Percentiles rank a stretch among this genome's conserved stretches.
These are phyloP conservation scores for Arenicola marina DNA, from an alignment of 2,888 invertebrate genomes.

Conservation along the genomic window DNA sequence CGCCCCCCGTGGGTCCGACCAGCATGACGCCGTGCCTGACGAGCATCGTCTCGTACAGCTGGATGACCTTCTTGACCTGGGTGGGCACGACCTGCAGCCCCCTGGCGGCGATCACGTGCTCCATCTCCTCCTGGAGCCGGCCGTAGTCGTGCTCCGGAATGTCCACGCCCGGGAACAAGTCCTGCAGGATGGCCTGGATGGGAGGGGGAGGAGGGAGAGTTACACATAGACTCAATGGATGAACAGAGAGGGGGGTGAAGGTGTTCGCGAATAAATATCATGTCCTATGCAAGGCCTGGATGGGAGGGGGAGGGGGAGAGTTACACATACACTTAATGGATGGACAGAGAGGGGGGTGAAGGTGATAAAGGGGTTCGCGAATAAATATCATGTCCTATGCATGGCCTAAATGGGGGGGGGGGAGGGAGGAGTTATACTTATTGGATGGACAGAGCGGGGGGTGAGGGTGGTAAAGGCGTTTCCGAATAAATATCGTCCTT, in stretches of 20 bases:
- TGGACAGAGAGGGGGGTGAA: too few species aligned
- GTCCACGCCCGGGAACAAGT: slow-evolving; percentile 83
- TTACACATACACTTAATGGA: not conserved
- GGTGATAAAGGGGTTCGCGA: too few species aligned
- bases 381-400: too few species aligned
- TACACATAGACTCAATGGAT: not conserved
- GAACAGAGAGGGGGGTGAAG: too few species aligned
- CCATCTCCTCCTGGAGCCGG: slow-evolving; percentile 69
- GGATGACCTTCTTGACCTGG: slow-evolving; percentile 78
- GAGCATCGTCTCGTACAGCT: slow-evolving; percentile 87
- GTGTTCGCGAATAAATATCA: too few species aligned
- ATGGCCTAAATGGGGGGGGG: slow-evolving; percentile 69
- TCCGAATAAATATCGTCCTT: too few species aligned
- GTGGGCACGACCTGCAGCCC: slow-evolving; percentile 73
- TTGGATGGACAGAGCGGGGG: not conserved
- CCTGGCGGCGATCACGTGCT: slow-evolving; percentile 63
- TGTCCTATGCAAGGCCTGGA: slow-evolving; percentile 77
- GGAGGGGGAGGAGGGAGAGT: not conserved
- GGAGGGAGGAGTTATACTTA: not conserved
- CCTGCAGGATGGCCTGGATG: slow-evolving; percentile 78
- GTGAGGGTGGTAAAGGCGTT: too few species aligned
- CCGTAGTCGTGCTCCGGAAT: slow-evolving; percentile 82
- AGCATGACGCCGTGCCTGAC: slow-evolving; percentile 92
- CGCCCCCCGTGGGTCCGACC: slow-evolving; percentile 87
- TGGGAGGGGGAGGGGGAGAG: slow-evolving; percentile 11